Evolutionary conservation across 2,888 invertebrate genomes (phyloP).

Genomic region (Spilosoma lubricipeda): DNA sequence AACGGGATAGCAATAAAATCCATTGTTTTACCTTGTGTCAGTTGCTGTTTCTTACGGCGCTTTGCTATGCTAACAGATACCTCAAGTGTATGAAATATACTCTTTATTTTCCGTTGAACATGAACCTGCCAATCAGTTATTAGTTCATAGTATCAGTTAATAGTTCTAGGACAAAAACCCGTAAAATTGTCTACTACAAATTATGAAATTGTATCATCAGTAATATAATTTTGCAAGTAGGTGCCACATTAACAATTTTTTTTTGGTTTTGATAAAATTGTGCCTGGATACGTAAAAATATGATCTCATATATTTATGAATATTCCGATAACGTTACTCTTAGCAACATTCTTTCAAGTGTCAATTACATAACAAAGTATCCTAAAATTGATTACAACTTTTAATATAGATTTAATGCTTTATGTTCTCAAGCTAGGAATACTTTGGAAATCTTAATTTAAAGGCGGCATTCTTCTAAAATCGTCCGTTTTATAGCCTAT

Average conservation of each 20-base stretch:
- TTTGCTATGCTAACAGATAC: not conserved
- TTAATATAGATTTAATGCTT: not conserved
- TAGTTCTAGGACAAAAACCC: not conserved
- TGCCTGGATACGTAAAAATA: not conserved
- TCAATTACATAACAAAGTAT: not conserved
- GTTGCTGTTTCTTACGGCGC: not conserved
- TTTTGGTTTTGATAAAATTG: not conserved
- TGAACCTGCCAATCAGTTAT: not conserved
- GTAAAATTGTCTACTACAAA: not conserved
- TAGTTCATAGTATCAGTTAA: not conserved
- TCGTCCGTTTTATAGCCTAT: constrained; percentile 12
- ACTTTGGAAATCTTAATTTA: constrained; percentile 1
- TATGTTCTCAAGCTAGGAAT: not conserved
- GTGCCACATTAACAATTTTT: not conserved
- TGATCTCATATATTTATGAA: not conserved
- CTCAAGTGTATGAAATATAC: not conserved
- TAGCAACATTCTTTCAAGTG: not conserved
- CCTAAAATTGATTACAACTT: not conserved
- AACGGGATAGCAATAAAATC: not conserved
- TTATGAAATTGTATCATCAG: not conserved
- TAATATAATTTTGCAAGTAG: not conserved
- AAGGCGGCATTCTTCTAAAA: constrained; percentile 1
- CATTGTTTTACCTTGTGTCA: not conserved
- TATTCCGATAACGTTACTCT: not conserved
- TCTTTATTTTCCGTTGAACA: not conserved